These are phyloP conservation scores for Phanerotoma sp. DNA, from an alignment of 2,888 invertebrate genomes.

Conservation along the genomic window DNA sequence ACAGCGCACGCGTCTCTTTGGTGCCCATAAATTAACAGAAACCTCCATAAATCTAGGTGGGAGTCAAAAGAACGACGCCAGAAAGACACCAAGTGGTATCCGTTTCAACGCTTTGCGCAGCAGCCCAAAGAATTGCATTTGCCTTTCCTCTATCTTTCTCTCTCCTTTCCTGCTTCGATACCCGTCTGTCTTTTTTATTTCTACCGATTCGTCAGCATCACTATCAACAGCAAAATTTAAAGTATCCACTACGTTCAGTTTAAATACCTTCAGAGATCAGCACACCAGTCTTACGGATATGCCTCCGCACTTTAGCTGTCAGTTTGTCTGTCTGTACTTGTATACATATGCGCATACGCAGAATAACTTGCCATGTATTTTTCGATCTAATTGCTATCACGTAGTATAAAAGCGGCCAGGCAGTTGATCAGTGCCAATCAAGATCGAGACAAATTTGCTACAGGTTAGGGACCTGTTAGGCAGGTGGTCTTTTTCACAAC, in stretches of 20 bases:
- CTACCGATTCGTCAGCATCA: neutral
- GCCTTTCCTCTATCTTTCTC: neutral
- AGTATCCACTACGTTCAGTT: too few species aligned
- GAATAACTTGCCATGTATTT: slow-evolving; percentile 4
- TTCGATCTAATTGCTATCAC: slow-evolving; percentile 12
- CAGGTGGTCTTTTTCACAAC: neutral
- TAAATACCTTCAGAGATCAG: too few species aligned
- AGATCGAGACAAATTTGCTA: slow-evolving; percentile 29
- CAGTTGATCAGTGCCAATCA: slow-evolving; percentile 36
- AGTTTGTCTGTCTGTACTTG: slow-evolving; percentile 3
- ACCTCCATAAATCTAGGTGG: slow-evolving; percentile 48
- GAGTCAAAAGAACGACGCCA: slow-evolving; percentile 42
- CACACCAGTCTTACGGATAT: too few species aligned
- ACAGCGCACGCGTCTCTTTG: slow-evolving; percentile 32
- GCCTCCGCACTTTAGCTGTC: neutral
- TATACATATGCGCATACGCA: slow-evolving; percentile 7
- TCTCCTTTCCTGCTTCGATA: too few species aligned
- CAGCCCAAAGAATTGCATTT: too few species aligned
- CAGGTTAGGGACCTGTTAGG: neutral
- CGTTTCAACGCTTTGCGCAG: slow-evolving; percentile 31
- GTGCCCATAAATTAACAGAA: slow-evolving; percentile 46
- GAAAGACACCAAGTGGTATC: slow-evolving; percentile 36
- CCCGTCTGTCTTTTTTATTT: neutral
- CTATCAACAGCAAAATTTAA: too few species aligned
- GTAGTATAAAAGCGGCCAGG: slow-evolving; percentile 8